These are phyloP conservation scores for Myathropa florea DNA, from an alignment of 2,888 invertebrate genomes.

Conservation along the genomic window DNA sequence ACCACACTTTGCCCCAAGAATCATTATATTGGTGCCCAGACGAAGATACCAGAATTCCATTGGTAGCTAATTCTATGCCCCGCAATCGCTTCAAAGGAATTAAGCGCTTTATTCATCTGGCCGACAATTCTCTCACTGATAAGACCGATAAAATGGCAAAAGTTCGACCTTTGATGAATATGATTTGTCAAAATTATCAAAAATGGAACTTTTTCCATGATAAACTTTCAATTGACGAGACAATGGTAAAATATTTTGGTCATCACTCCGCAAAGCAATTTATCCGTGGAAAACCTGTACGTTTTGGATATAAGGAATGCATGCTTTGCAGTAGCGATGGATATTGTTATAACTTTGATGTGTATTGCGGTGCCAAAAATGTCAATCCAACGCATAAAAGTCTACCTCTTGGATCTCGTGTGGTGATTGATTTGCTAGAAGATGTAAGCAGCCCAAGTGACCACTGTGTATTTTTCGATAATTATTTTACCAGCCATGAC, in stretches of 20 bases:
- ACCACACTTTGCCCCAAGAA: neutral
- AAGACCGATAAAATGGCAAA: neutral
- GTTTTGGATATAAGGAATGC: no score
- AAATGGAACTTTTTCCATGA: neutral
- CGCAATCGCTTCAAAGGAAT: no score
- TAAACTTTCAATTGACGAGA: constrained; percentile 2
- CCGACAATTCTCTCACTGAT: neutral
- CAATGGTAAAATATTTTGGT: constrained; percentile 15
- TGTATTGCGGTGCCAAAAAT: no score
- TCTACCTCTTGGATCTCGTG: constrained; percentile 1
- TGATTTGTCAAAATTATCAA: neutral
- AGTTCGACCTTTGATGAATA: neutral
- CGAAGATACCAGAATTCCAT: neutral
- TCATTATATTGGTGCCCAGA: no score
- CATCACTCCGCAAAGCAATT: constrained; percentile 1
- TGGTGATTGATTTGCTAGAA: neutral
- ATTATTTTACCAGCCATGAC: neutral
- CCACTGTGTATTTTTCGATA: no score
- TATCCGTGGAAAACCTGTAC: neutral
- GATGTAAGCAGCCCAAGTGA: neutral
- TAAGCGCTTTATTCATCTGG: no score
- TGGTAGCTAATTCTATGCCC: no score
- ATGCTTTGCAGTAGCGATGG: no score
- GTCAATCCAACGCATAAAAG: neutral
- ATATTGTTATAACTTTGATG: no score